A percentile compares a stretch with the other conserved stretches of the same genome.
These are phyloP conservation scores for Myiozetetes cayanensis DNA, from an alignment of 2,113 vertebrate genomes.

Conservation along the genomic window DNA sequence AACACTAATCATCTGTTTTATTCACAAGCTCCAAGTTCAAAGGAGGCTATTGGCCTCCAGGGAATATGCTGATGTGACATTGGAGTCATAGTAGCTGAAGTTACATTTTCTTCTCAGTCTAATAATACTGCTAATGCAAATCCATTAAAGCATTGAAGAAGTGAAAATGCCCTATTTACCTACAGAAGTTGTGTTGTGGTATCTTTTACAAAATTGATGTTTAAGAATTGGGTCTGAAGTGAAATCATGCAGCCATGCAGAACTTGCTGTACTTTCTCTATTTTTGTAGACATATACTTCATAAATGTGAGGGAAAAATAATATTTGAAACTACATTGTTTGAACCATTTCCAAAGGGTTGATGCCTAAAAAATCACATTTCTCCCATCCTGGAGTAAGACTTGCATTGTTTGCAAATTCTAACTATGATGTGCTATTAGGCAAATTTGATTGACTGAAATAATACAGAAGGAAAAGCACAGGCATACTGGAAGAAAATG, in stretches of 20 bases:
- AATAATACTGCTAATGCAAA: neutral
- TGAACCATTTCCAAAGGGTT: neutral
- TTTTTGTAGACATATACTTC: neutral
- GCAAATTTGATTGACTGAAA: neutral
- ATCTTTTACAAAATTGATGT: rapidly evolving
- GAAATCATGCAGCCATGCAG: neutral
- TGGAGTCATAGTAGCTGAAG: neutral
- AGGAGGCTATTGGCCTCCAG: neutral
- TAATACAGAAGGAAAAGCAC: neutral
- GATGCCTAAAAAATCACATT: neutral
- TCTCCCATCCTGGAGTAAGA: neutral
- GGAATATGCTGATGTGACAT: neutral
- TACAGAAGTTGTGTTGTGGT: neutral
- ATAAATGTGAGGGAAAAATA: neutral
- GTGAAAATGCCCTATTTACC: neutral
- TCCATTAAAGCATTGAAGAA: neutral
- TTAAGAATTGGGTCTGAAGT: neutral
- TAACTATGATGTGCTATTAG: neutral
- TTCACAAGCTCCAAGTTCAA: neutral
- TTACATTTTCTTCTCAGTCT: neutral
- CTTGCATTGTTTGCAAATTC: neutral
- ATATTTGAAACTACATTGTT: neutral
- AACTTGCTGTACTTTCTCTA: neutral
- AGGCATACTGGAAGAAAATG: neutral
- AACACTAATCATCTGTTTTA: neutral